A percentile compares a stretch with the other conserved stretches of the same genome.
Evolutionary conservation across 2,113 vertebrate genomes (phyloP).

Genomic region (Epinephelus moara): DNA sequence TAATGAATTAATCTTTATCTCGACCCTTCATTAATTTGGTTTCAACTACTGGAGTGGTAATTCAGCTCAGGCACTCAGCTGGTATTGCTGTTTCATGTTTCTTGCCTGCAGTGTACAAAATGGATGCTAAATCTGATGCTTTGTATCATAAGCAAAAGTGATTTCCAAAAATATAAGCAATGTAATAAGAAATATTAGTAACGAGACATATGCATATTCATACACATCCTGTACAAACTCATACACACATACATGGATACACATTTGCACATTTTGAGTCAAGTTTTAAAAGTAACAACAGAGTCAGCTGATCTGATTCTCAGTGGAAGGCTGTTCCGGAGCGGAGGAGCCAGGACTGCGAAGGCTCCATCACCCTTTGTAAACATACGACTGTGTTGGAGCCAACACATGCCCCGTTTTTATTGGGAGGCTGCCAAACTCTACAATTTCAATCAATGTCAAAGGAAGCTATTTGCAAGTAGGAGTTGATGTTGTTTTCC

Average conservation of each 20-base stretch:
- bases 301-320: too few species aligned
- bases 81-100: neutral
- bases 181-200: too few species aligned
- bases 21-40: neutral
- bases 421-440: constrained; percentile 4
- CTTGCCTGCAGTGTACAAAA: neutral
- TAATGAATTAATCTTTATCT: neutral
- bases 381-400: neutral
- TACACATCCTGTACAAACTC: too few species aligned
- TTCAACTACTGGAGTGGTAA: neutral
- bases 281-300: too few species aligned
- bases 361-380: too few species aligned
- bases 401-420: neutral
- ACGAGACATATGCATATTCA: too few species aligned
- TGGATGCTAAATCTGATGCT: neutral
- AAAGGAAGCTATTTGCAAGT: neutral
- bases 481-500: neutral
- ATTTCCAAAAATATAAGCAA: too few species aligned
- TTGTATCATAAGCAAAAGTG: too few species aligned
- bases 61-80: neutral
- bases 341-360: too few species aligned
- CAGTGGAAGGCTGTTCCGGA: too few species aligned
- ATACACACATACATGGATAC: too few species aligned
- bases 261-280: too few species aligned
- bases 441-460: neutral